These are phyloP conservation scores for Diuraphis noxia DNA, from an alignment of 1,140 invertebrate genomes.

Conservation along the genomic window DNA sequence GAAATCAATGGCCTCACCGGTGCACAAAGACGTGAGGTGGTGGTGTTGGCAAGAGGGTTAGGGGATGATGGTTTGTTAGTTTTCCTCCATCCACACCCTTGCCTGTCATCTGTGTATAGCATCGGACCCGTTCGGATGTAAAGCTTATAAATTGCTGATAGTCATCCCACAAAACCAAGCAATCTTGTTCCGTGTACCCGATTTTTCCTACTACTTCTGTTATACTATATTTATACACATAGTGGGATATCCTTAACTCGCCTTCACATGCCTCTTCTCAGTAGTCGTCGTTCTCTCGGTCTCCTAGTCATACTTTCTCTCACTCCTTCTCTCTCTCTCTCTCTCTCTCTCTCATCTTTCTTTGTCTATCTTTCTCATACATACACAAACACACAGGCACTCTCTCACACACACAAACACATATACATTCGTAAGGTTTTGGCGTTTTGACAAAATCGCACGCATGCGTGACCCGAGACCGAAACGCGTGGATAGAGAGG, in stretches of 20 bases:
- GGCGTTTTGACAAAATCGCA: conserved; percentile 34
- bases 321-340: no score
- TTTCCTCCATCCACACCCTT: background rate
- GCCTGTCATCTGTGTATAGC: background rate
- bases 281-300: background rate
- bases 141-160: conserved; percentile 47
- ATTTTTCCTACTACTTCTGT: conserved; percentile 11
- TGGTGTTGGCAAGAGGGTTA: background rate
- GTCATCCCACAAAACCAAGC: conserved; percentile 16
- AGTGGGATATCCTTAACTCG: background rate
- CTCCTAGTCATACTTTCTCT: background rate
- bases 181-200: background rate
- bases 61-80: background rate
- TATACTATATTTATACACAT: background rate
- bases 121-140: conserved; percentile 25
- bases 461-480: background rate
- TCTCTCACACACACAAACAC: background rate
- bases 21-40: background rate
- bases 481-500: background rate
- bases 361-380: no score
- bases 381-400: background rate
- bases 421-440: background rate
- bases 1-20: background rate
- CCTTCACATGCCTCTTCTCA: background rate
- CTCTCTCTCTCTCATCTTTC: background rate